These are phyloP conservation scores for Andrena marginata DNA, from an alignment of 2,888 invertebrate genomes.

Conservation along the genomic window DNA sequence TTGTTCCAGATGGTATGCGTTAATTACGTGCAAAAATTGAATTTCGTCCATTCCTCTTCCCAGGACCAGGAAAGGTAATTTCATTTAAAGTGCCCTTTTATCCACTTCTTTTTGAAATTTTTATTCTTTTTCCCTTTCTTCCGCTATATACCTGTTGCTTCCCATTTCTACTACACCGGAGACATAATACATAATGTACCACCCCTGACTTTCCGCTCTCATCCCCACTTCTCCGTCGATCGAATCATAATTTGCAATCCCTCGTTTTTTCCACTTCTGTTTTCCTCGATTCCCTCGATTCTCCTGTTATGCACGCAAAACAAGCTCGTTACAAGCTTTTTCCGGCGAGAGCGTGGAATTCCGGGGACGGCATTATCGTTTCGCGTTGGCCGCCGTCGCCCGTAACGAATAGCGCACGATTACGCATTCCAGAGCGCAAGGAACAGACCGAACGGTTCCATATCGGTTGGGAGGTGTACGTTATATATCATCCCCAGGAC, in stretches of 20 bases:
- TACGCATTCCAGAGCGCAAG: slow-evolving; percentile 49
- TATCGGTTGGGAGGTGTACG: slow-evolving; percentile 36
- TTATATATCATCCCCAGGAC: slow-evolving; percentile 51
- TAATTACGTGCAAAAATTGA: too few species aligned
- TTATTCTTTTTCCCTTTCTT: not conserved
- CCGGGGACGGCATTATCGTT: slow-evolving; percentile 46
- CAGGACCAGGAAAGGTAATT: not conserved
- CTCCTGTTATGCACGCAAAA: slow-evolving; percentile 9
- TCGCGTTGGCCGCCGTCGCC: slow-evolving; percentile 32
- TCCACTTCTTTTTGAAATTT: not conserved
- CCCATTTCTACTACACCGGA: too few species aligned
- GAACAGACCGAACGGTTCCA: slow-evolving; percentile 35
- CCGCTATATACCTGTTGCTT: slow-evolving; percentile 2
- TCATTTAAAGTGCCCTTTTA: not conserved
- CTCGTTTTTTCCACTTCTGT: too few species aligned
- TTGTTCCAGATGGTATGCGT: too few species aligned
- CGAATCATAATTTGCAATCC: too few species aligned
- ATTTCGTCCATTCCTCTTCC: too few species aligned
- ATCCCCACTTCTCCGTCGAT: too few species aligned
- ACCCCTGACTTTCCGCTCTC: too few species aligned
- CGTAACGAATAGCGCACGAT: slow-evolving; percentile 62
- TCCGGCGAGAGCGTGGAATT: slow-evolving; percentile 24
- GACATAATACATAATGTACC: too few species aligned
- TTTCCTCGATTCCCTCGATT: not conserved
- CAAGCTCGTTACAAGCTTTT: slow-evolving; percentile 26